phyloP scores from a whole-genome alignment of 2,888 invertebrate species.

The Drosophila mercatorum region DNA sequence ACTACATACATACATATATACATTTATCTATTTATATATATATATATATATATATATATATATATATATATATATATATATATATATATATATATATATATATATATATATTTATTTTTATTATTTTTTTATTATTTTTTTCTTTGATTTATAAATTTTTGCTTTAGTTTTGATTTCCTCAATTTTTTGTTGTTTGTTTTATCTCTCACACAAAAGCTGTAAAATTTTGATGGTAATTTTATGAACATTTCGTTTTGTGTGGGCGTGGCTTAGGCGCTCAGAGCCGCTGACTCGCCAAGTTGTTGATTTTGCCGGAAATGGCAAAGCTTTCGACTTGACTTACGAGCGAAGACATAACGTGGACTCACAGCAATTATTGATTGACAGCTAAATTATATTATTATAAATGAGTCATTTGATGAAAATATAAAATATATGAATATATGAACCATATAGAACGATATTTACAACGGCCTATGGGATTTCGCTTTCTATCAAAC shows the following conservation, averaged over 20 bases:
- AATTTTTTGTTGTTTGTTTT: slow-evolving; percentile 13
- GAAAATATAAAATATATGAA: neutral
- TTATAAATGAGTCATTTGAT: neutral
- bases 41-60: neutral
- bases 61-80: neutral
- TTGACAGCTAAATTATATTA: neutral
- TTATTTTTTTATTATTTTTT: too few relatives aligned
- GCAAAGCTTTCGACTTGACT: slow-evolving; percentile 8
- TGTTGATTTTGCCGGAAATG: slow-evolving; percentile 24
- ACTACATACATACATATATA: neutral
- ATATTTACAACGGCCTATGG: too few relatives aligned
- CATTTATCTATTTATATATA: neutral
- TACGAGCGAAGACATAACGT: neutral
- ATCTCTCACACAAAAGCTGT: slow-evolving; percentile 9
- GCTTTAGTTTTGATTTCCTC: slow-evolving; percentile 42
- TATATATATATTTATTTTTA: neutral
- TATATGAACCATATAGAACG: neutral
- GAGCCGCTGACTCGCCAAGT: slow-evolving; percentile 22
- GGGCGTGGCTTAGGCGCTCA: slow-evolving; percentile 23
- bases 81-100: too few relatives aligned
- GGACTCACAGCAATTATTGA: slow-evolving; percentile 8
- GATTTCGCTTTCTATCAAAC: neutral
- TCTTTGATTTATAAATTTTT: slow-evolving; percentile 8
- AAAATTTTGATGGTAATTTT: slow-evolving; percentile 13
- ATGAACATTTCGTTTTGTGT: slow-evolving; percentile 9